phyloP scores from a whole-genome alignment of 2,888 invertebrate species.

The Ormyrus labotus region DNA sequence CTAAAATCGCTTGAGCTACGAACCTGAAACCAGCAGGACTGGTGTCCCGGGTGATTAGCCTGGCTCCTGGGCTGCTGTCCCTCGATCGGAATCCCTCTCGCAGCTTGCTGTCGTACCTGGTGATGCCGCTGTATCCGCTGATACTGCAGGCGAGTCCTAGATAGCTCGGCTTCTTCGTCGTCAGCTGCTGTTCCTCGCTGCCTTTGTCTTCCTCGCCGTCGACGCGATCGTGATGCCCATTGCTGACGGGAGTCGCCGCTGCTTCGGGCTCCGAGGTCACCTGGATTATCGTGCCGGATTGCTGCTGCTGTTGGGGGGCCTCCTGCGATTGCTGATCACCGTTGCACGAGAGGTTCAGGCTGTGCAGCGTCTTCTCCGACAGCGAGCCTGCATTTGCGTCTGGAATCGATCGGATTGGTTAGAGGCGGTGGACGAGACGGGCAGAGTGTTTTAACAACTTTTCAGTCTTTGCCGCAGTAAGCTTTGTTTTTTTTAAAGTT shows the following conservation, averaged over 20 bases:
- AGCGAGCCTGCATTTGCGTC: slow-evolving; percentile 76
- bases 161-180: slow-evolving; percentile 87
- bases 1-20: background rate
- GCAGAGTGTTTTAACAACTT: no score
- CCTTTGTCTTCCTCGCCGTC: background rate
- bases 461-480: no score
- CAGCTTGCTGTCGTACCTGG: slow-evolving; percentile 89
- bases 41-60: slow-evolving; percentile 71
- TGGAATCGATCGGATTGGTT: slow-evolving; percentile 65
- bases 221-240: slow-evolving; percentile 21
- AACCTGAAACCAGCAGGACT: slow-evolving; percentile 73
- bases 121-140: slow-evolving; percentile 91
- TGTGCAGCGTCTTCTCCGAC: slow-evolving; percentile 76
- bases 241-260: slow-evolving; percentile 44
- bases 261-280: no score
- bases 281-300: no score
- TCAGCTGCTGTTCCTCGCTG: slow-evolving; percentile 67
- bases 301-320: slow-evolving; percentile 61
- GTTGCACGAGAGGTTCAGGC: slow-evolving; percentile 76
- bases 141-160: slow-evolving; percentile 92
- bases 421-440: background rate
- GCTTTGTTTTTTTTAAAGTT: no score
- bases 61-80: slow-evolving; percentile 73
- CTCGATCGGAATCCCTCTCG: slow-evolving; percentile 80
- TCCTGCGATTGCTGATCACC: slow-evolving; percentile 61